phyloP scores from a whole-genome alignment of 2,797 vertebrate species.

The Otus scops region DNA sequence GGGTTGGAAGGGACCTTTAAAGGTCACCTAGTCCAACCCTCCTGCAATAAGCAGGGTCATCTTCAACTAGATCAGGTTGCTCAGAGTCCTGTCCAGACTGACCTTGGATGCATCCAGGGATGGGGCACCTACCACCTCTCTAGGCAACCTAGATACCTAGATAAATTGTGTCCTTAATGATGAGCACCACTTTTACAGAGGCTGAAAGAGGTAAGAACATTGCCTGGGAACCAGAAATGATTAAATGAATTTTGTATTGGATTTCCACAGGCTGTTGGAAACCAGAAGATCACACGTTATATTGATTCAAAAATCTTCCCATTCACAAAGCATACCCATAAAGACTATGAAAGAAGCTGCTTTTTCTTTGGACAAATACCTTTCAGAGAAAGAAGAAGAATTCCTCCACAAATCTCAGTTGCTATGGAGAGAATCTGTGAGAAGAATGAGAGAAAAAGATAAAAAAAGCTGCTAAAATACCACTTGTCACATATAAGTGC shows the following conservation, averaged over 20 bases:
- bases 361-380: neutral
- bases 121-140: neutral
- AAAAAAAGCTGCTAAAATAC: neutral
- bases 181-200: neutral
- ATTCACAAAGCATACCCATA: neutral
- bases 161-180: neutral
- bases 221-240: neutral
- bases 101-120: neutral
- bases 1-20: neutral
- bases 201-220: neutral
- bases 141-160: neutral
- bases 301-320: neutral
- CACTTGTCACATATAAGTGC: neutral
- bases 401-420: neutral
- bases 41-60: fast-evolving
- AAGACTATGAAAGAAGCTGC: neutral
- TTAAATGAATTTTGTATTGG: neutral
- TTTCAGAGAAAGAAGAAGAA: neutral
- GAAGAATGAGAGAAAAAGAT: neutral
- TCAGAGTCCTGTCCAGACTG: fast-evolving
- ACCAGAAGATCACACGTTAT: neutral
- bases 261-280: neutral
- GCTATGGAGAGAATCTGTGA: neutral
- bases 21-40: neutral
- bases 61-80: neutral